phyloP scores from a whole-genome alignment of 1,140 invertebrate species.

The Patella vulgata region DNA sequence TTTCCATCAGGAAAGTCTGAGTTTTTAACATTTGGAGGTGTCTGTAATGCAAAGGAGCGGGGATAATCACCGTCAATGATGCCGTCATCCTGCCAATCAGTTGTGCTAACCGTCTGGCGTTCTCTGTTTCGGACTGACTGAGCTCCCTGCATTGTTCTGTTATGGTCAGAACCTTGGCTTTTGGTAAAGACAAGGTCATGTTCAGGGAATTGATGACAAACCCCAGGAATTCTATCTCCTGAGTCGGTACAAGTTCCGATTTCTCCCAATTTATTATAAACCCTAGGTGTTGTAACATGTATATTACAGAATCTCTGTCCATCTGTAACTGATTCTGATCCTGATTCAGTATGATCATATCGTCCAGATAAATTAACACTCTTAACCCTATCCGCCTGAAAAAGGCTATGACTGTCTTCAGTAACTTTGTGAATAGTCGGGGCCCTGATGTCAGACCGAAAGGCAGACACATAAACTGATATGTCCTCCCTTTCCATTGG shows the following conservation, averaged over 20 bases:
- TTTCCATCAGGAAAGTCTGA: neutral
- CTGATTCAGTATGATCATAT: slow-evolving; percentile 1
- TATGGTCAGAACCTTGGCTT: too few relatives aligned
- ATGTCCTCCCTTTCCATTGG: too few relatives aligned
- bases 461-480: too few relatives aligned
- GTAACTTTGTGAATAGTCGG: neutral
- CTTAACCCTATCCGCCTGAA: neutral
- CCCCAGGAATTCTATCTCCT: slow-evolving; percentile 8
- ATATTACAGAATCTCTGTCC: neutral
- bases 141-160: too few relatives aligned
- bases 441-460: too few relatives aligned
- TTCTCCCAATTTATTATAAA: slow-evolving; percentile 21
- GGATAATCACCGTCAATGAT: too few relatives aligned
- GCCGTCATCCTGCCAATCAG: too few relatives aligned
- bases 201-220: slow-evolving; percentile 6
- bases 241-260: slow-evolving; percentile 5
- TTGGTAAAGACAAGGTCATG: slow-evolving; percentile 11
- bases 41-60: neutral
- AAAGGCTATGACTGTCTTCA: neutral
- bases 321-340: neutral
- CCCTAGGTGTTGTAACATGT: slow-evolving; percentile 4
- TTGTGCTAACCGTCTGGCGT: too few relatives aligned
- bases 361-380: slow-evolving; percentile 1
- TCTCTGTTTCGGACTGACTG: too few relatives aligned
- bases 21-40: neutral